Base-by-base conservation (phyloP, 2,888 invertebrate species). In the Ypsolopha sequella region DNA sequence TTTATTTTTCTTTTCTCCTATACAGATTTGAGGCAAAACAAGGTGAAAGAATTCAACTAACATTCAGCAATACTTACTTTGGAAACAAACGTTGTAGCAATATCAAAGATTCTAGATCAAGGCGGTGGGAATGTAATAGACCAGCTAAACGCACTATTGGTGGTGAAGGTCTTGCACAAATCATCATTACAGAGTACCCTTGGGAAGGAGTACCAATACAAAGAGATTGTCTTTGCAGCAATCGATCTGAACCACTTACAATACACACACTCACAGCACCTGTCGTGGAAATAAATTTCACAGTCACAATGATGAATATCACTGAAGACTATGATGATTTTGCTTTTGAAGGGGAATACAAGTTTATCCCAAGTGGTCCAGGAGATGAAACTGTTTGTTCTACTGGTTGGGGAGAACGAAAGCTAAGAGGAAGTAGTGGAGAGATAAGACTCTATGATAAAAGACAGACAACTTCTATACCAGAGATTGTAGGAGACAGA, bases 241-340 rank as follows among this genome's bases (percentile, higher is more conserved):
- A 92, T 68, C 85, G 92, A 58, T 88, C 89, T 49, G 91, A 91
- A 53, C 89, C 90, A 13, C 76, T 92, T 45, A 86, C 89, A 53
- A 84, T 93, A 57, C 89, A 90, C 56, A 91, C 92, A 24, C 85
- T 93, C 56, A 91, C 92, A 10, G 91, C 93, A 1, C 88, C 89
- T 48, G 89, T 91, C 52, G 89, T 94, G 7, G 91, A 93, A 70
- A 88, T 94, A 0, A 91, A 91, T 65, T 94, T 94, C 68, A 89
- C 91, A 14, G 90, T 94, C 7, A 90, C 91, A 10, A 88, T 91
- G 70, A 94, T 95, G 95, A 91, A 92, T 76, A 91, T 93, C 52
- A 91, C 92, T 7, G 92, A 95, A 75, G 93, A 95, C 79, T 93
- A 93, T 65, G 89, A 91, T 52, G 91, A 93, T 67, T 94, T 93